A percentile compares a stretch with the other conserved stretches of the same genome.
These are phyloP conservation scores for Australoheros scitulus DNA, from an alignment of 2,113 vertebrate genomes.

Conservation along the genomic window DNA sequence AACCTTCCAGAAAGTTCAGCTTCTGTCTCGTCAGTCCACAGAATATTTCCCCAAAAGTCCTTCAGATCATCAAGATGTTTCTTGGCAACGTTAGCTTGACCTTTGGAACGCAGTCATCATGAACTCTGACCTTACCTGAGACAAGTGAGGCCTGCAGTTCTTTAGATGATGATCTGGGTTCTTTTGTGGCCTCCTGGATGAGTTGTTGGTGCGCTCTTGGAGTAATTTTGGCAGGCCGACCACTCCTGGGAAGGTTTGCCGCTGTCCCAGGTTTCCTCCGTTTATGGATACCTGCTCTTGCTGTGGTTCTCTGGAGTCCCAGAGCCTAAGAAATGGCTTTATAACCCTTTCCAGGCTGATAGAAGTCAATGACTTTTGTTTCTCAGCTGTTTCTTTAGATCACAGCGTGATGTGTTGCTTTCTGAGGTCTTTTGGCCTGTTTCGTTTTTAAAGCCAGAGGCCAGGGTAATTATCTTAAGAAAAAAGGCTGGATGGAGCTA, in stretches of 20 bases:
- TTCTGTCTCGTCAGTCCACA: too few relatives aligned
- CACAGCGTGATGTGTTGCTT: background rate
- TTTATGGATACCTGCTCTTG: background rate
- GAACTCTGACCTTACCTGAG: background rate
- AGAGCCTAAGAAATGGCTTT: background rate
- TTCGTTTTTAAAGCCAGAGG: background rate
- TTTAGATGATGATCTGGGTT: background rate
- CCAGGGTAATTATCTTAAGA: background rate
- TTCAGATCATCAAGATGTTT: too few relatives aligned
- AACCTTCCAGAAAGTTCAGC: too few relatives aligned
- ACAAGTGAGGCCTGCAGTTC: background rate
- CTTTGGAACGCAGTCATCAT: too few relatives aligned
- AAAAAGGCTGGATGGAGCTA: too few relatives aligned
- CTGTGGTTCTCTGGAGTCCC: background rate
- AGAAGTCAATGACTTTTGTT: background rate
- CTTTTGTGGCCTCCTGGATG: background rate
- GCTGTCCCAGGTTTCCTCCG: background rate
- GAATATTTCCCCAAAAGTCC: too few relatives aligned
- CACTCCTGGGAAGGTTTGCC: background rate
- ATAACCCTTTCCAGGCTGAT: background rate
- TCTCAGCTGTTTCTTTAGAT: conserved; percentile 1
- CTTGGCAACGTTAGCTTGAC: too few relatives aligned
- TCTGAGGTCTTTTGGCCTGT: background rate
- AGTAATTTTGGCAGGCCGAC: too few relatives aligned
- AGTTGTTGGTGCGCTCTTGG: background rate